phyloP scores from a whole-genome alignment of 2,797 vertebrate species.

The Aplochiton taeniatus region DNA sequence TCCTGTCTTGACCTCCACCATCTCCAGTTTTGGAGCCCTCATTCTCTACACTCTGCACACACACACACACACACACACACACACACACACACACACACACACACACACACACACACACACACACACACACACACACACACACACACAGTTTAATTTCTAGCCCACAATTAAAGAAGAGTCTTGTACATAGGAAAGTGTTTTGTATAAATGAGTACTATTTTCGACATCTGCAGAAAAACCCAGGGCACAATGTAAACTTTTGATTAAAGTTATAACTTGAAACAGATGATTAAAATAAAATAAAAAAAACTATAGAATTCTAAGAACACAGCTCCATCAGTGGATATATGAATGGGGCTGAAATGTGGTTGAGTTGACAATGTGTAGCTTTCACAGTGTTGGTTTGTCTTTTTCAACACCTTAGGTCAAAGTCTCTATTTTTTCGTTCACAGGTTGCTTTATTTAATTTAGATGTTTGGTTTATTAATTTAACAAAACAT shows the following conservation, averaged over 20 bases:
- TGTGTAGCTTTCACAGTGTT: constrained; percentile 59
- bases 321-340: constrained; percentile 70
- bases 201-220: constrained; percentile 99
- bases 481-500: constrained; percentile 73
- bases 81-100: too few species aligned
- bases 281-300: constrained; percentile 73
- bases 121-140: constrained; percentile 2
- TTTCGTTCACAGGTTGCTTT: constrained; percentile 61
- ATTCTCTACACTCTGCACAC: too few species aligned
- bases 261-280: constrained; percentile 81
- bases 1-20: constrained; percentile 46
- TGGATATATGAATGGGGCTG: constrained; percentile 69
- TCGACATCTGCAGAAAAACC: constrained; percentile 94
- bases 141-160: constrained; percentile 78
- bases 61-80: too few species aligned
- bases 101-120: too few species aligned
- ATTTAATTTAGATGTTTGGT: constrained; percentile 56
- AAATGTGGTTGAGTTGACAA: constrained; percentile 68
- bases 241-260: constrained; percentile 92
- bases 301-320: constrained; percentile 68
- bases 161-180: constrained; percentile 81
- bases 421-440: constrained; percentile 58
- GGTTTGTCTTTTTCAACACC: constrained; percentile 56
- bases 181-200: constrained; percentile 97
- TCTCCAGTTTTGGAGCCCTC: constrained; percentile 29